Percentiles rank a stretch among this genome's conserved stretches.
phyloP scores from a whole-genome alignment of 53 echinoderm and acorn worm species.

The Crossaster papposus region DNA sequence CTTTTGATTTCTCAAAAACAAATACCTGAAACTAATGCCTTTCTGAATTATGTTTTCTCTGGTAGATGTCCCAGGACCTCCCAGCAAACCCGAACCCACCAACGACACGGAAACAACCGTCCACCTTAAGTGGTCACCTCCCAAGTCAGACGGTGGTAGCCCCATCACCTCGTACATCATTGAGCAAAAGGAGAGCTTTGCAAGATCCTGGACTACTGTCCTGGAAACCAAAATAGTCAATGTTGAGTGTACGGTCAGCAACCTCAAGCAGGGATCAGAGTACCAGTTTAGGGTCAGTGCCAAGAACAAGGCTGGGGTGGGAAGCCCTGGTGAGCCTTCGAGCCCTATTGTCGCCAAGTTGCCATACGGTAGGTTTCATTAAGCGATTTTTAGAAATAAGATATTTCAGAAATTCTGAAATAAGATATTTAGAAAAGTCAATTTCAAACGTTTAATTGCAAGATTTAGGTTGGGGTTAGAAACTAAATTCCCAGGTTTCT shows the following conservation, averaged over 20 bases:
- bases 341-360: constrained; percentile 64
- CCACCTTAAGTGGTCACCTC: constrained; percentile 78
- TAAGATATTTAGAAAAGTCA: too few relatives aligned
- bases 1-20: not conserved
- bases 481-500: too few relatives aligned
- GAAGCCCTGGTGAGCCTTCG: constrained; percentile 76
- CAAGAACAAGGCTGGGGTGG: constrained; percentile 80
- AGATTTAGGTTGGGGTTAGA: too few relatives aligned
- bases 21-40: not conserved
- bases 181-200: constrained; percentile 70
- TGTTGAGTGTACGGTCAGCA: constrained; percentile 53
- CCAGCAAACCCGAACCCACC: constrained; percentile 73
- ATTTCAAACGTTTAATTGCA: too few relatives aligned
- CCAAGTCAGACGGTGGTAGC: constrained; percentile 76
- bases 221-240: constrained; percentile 64
- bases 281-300: constrained; percentile 84
- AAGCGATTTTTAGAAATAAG: not conserved
- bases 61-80: constrained; percentile 77
- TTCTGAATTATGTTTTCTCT: not conserved
- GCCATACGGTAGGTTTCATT: constrained; percentile 74
- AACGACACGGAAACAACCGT: constrained; percentile 67
- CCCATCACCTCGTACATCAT: constrained; percentile 74
- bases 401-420: too few relatives aligned
- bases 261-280: constrained; percentile 68
- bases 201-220: constrained; percentile 60